A percentile compares a stretch with the other conserved stretches of the same genome.
These are phyloP conservation scores for Oeneis ivallda DNA, from an alignment of 2,888 invertebrate species.

Conservation along the genomic window DNA sequence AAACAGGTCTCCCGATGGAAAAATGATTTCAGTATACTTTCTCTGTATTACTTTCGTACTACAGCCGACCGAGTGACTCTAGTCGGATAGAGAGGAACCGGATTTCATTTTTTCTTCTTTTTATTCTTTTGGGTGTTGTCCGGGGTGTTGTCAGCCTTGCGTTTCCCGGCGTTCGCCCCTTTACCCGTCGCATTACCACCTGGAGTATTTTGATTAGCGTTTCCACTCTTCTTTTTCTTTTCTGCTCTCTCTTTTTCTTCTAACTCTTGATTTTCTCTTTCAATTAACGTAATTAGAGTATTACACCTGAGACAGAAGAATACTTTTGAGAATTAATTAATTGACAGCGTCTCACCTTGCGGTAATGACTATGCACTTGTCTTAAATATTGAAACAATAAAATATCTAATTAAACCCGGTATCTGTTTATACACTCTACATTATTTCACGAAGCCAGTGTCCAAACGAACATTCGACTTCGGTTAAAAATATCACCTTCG, in stretches of 20 bases:
- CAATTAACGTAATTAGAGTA: slow-evolving; percentile 98
- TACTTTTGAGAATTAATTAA: too few relatives aligned
- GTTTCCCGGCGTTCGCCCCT: slow-evolving; percentile 83
- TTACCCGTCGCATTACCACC: slow-evolving; percentile 81
- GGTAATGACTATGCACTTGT: too few relatives aligned
- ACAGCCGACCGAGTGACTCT: slow-evolving; percentile 35
- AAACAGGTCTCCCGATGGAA: slow-evolving; percentile 14
- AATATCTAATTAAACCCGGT: too few relatives aligned
- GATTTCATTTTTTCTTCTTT: slow-evolving; percentile 79
- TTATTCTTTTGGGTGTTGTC: slow-evolving; percentile 79
- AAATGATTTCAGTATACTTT: slow-evolving; percentile 12
- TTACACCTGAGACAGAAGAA: slow-evolving; percentile 88
- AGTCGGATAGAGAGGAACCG: slow-evolving; percentile 18
- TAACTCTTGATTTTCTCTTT: slow-evolving; percentile 98
- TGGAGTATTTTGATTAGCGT: slow-evolving; percentile 76
- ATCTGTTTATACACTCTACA: too few relatives aligned
- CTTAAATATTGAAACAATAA: too few relatives aligned
- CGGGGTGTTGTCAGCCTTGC: slow-evolving; percentile 83
- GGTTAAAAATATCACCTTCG: too few relatives aligned
- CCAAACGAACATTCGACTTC: too few relatives aligned
- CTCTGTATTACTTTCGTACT: slow-evolving; percentile 27
- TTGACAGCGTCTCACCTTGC: too few relatives aligned
- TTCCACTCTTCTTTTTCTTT: slow-evolving; percentile 89
- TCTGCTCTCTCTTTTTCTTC: slow-evolving; percentile 97
- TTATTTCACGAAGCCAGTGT: too few relatives aligned